Conservation (phyloP, 2,888 invertebrate genomes). For the Eupithecia inturbata region DNA sequence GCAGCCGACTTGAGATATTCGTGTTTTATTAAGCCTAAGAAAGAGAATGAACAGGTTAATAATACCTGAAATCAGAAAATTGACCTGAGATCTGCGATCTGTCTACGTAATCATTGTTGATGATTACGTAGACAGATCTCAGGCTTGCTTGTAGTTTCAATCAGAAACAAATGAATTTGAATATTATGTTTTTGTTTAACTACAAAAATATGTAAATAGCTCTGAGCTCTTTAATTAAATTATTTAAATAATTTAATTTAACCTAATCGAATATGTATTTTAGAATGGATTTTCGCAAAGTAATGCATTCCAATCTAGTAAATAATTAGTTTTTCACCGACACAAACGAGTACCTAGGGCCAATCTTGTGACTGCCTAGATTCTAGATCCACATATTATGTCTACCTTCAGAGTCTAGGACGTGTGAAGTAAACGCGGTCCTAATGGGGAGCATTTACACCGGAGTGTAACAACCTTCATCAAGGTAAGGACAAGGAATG, state of each 20-base stretch:
- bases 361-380: conserved; percentile 42
- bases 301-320: not conserved
- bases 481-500: not conserved
- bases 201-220: too few relatives aligned
- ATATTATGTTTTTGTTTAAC: not conserved
- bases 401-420: conserved; percentile 11
- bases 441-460: conserved; percentile 54
- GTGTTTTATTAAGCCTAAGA: not conserved
- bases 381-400: conserved; percentile 47
- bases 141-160: too few relatives aligned
- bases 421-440: conserved; percentile 51
- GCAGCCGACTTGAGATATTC: not conserved
- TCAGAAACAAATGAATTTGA: too few relatives aligned
- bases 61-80: too few relatives aligned
- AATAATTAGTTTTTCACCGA: not conserved
- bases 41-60: too few relatives aligned
- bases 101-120: too few relatives aligned
- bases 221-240: too few relatives aligned
- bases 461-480: conserved; percentile 31
- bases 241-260: too few relatives aligned
- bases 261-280: not conserved
- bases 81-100: not conserved
- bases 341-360: conserved; percentile 39
- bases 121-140: too few relatives aligned
- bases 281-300: not conserved